Base-by-base conservation (phyloP, 2,113 vertebrate species). In the Paraplagusia blochii region DNA sequence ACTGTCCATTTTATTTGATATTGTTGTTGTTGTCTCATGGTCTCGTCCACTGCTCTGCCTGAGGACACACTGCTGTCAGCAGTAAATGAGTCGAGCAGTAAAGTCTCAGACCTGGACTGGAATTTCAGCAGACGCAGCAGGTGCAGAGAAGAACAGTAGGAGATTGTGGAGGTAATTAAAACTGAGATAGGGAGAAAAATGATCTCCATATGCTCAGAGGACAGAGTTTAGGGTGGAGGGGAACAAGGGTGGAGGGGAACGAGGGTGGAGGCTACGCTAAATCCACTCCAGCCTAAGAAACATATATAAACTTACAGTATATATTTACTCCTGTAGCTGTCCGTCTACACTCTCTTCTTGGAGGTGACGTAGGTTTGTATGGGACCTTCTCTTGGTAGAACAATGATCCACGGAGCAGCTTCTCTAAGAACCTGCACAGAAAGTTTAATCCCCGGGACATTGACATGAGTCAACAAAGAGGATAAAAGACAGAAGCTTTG, bases 381-480 rank as follows among this genome's bases (percentile, higher is more conserved):
- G 73, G 81, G 72, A 57, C 65, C 74, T 84, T 72, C 72, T 66
- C 74, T 79, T 58, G 66, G 80, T 73, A 80, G 81, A 80, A 83
- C 81, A 68, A 76, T 69, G 74, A 91, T 88, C 83, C 88, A 90
- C 88, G 85, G 82, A 79, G 71, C 77, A 64, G 76, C 66, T 58
- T 77, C 81, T 80, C 76, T 84, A 81, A 87, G 87, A 80, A 85
- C 86, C 85, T 89, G 86, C 85, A 86, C 86, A 89, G 88, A 88
- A 89, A 90, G 85, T 87, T 88, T 85, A 85, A 82, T 84, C 85
- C 84, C 67, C 85, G 80, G 81, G 86, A 85, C 87, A 88, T 83
- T 85, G 85, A 83, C 59, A 75, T 76, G 78, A 82, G 86, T 77
- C 80, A 85, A 80, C 83, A 84, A 79, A 76, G 74, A 80, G 86